Evolutionary conservation across 37 sponge, comb jelly and placozoan genomes (phyloP).

Genomic region (Bolinopsis microptera): DNA sequence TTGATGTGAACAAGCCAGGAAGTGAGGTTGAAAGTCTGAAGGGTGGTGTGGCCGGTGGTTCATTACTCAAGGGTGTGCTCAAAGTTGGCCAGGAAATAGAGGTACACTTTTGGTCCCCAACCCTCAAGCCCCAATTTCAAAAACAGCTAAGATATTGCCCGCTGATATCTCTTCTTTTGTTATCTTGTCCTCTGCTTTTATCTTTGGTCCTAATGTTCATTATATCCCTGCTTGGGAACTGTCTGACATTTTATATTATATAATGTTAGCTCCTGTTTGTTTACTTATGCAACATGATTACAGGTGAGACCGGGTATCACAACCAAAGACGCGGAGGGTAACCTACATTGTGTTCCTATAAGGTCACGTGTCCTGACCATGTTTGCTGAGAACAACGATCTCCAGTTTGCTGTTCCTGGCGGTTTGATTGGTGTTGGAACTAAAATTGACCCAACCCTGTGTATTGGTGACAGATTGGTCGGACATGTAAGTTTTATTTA

Average conservation of each 20-base stretch:
- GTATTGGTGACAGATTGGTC: constrained; percentile 90
- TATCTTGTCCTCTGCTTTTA: no score
- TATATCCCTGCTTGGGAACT: no score
- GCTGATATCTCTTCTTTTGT: no score
- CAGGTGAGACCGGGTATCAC: constrained; percentile 90
- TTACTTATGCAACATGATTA: no score
- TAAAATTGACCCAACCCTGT: constrained; percentile 94
- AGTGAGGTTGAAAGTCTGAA: constrained; percentile 93
- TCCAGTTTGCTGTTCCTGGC: constrained; percentile 96
- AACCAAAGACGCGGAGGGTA: constrained; percentile 82
- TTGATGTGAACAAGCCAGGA: constrained; percentile 97
- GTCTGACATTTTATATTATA: no score
- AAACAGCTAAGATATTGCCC: no score
- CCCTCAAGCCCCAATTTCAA: no score
- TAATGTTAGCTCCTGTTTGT: no score
- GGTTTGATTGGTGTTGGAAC: constrained; percentile 98
- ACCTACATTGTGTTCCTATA: constrained; percentile 85
- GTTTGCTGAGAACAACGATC: constrained; percentile 90
- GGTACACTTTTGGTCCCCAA: constrained; percentile 64
- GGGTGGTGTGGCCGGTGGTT: constrained; percentile 99
- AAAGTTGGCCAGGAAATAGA: constrained; percentile 93
- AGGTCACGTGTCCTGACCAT: constrained; percentile 79
- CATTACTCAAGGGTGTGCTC: constrained; percentile 90
- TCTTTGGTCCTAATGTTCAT: no score
- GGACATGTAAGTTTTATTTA: constrained; percentile 77